A percentile compares a stretch with the other conserved stretches of the same genome.
Conservation (phyloP, 2,888 invertebrate genomes). For the Drosophila mettleri region DNA sequence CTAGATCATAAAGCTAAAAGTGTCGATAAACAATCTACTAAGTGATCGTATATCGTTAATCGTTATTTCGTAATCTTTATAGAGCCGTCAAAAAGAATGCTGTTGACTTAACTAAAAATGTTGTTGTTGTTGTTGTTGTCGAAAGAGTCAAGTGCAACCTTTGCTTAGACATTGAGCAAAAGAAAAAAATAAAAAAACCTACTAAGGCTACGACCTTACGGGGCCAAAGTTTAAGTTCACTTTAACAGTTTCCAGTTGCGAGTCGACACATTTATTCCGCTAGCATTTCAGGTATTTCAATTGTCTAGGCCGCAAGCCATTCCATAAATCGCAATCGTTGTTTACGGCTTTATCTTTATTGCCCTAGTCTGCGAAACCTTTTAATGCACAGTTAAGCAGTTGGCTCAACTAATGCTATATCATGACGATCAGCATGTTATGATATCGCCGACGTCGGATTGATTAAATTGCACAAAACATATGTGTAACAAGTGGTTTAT, state of each 20-base stretch:
- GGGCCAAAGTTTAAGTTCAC: slow-evolving; percentile 18
- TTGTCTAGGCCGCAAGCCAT: slow-evolving; percentile 4
- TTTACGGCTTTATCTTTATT: slow-evolving; percentile 26
- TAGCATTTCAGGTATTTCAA: slow-evolving; percentile 12
- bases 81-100: not conserved
- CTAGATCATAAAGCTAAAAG: not conserved
- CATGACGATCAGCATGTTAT: slow-evolving; percentile 29
- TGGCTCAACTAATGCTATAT: not conserved
- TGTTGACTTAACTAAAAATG: not conserved
- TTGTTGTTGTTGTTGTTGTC: slow-evolving; percentile 4
- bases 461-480: slow-evolving; percentile 12
- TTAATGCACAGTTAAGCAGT: slow-evolving; percentile 17
- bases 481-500: not conserved
- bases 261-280: not conserved
- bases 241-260: not conserved
- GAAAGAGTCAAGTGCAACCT: slow-evolving; percentile 20
- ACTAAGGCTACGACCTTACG: slow-evolving; percentile 6
- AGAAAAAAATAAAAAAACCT: too few species aligned
- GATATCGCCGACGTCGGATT: not conserved
- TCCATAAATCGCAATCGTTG: slow-evolving; percentile 24
- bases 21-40: not conserved
- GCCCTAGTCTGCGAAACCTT: slow-evolving; percentile 1
- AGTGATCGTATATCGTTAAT: not conserved
- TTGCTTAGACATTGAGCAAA: slow-evolving; percentile 10
- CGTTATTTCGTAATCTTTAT: slow-evolving; percentile 4